Evolutionary conservation across 1,140 invertebrate genomes (phyloP).

Genomic region (Atopsyche davidsoni): DNA sequence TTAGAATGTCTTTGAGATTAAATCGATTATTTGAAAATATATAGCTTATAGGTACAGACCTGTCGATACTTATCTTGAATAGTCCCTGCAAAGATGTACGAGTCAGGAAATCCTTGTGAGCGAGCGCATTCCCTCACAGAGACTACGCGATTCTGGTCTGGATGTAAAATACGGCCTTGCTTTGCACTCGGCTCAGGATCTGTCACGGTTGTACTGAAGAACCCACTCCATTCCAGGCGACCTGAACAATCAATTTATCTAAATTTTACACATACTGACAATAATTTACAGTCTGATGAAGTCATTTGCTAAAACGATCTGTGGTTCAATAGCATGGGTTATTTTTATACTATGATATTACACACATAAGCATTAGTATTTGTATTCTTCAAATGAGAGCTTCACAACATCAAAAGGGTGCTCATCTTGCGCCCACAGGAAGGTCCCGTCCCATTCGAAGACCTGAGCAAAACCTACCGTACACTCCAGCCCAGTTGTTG

Average conservation of each 20-base stretch:
- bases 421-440: too few species aligned
- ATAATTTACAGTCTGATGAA: conserved; percentile 2
- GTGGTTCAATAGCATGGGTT: background rate
- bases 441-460: too few species aligned
- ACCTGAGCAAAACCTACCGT: too few species aligned
- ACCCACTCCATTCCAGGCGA: conserved; percentile 69
- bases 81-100: conserved; percentile 62
- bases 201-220: conserved; percentile 69
- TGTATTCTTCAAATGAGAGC: too few species aligned
- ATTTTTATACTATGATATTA: conserved; percentile 11
- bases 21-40: background rate
- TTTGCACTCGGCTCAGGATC: conserved; percentile 81
- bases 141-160: conserved; percentile 66
- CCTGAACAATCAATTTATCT: conserved; percentile 35
- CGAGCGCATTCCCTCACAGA: conserved; percentile 74
- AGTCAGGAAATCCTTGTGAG: conserved; percentile 75
- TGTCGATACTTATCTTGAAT: conserved; percentile 68
- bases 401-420: too few species aligned
- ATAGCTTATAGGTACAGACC: conserved; percentile 37
- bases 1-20: background rate
- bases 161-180: conserved; percentile 69
- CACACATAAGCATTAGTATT: background rate
- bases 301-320: background rate
- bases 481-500: conserved; percentile 69
- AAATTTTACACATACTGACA: background rate